A percentile compares a stretch with the other conserved stretches of the same genome.
phyloP scores from a whole-genome alignment of 1,140 invertebrate species.

The Ditylenchus dipsaci region DNA sequence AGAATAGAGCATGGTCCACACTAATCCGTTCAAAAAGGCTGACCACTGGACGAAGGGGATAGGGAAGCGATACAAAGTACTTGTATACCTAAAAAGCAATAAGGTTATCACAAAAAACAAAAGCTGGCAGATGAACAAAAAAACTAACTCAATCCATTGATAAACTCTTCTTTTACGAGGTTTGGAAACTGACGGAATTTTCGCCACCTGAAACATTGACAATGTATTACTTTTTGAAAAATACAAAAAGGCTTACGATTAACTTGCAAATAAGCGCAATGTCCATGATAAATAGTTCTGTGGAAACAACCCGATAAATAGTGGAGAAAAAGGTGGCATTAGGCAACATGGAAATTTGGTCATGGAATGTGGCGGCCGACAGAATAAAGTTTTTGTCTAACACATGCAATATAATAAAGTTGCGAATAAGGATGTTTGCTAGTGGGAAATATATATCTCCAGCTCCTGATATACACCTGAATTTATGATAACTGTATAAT shows the following conservation, averaged over 20 bases:
- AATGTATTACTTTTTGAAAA: no score
- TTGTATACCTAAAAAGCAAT: constrained; percentile 5
- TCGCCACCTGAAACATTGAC: constrained; percentile 2
- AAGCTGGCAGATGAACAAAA: no score
- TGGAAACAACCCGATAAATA: constrained; percentile 18
- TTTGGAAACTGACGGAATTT: constrained; percentile 15
- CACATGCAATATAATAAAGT: constrained; percentile 15
- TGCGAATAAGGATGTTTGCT: constrained; percentile 15
- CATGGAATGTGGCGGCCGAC: constrained; percentile 11
- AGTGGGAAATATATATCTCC: constrained; percentile 15
- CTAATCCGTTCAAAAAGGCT: constrained; percentile 16
- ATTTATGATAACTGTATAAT: background rate
- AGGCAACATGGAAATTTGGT: constrained; percentile 12
- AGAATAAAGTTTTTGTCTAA: constrained; percentile 21
- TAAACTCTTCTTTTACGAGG: constrained; percentile 27
- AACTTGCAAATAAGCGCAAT: constrained; percentile 16
- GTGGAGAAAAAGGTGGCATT: constrained; percentile 20
- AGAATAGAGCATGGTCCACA: constrained; percentile 23
- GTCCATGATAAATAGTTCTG: constrained; percentile 30
- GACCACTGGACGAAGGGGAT: constrained; percentile 27
- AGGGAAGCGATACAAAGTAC: constrained; percentile 24
- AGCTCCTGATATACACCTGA: constrained; percentile 7
- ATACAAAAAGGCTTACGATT: no score
- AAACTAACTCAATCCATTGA: constrained; percentile 24
- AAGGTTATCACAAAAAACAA: background rate